Evolutionary conservation across 2,888 invertebrate genomes (phyloP).

Genomic region (Kuschelorhynchus macadamiae): DNA sequence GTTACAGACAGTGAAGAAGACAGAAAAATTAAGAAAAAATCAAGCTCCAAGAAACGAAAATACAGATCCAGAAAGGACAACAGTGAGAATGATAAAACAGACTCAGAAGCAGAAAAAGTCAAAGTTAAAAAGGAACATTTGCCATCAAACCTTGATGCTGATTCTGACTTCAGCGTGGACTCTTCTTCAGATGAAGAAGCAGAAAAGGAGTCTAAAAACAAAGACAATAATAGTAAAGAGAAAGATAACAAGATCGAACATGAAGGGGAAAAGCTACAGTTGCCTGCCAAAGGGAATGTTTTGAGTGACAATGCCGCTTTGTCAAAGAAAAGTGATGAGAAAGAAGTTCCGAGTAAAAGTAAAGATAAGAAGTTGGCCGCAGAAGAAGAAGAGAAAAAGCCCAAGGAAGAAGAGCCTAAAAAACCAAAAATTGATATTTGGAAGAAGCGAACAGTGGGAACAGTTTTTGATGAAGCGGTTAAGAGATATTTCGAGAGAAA

Average conservation of each 20-base stretch:
- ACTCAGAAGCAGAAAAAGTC: conserved; percentile 64
- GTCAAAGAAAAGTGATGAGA: conserved; percentile 45
- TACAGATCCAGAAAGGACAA: conserved; percentile 73
- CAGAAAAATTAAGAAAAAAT: conserved; percentile 22
- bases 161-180: conserved; percentile 81
- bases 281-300: conserved; percentile 51
- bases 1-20: not conserved
- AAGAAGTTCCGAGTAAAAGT: conserved; percentile 42
- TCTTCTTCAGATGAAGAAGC: conserved; percentile 69
- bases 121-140: conserved; percentile 68
- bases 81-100: conserved; percentile 64
- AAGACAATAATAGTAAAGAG: conserved; percentile 45
- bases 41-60: conserved; percentile 68
- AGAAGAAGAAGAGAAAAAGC: conserved; percentile 46
- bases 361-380: conserved; percentile 47
- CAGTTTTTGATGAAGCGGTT: conserved; percentile 81
- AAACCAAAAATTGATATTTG: conserved; percentile 79
- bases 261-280: conserved; percentile 47
- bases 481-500: conserved; percentile 84
- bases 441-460: conserved; percentile 88
- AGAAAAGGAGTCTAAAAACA: conserved; percentile 55
- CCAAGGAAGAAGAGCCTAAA: conserved; percentile 53
- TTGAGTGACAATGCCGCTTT: conserved; percentile 47
- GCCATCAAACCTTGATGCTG: conserved; percentile 78
- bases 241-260: conserved; percentile 43